These are phyloP conservation scores for Ellobius talpinus DNA, from an alignment of 2,113 vertebrate genomes.

Conservation along the genomic window DNA sequence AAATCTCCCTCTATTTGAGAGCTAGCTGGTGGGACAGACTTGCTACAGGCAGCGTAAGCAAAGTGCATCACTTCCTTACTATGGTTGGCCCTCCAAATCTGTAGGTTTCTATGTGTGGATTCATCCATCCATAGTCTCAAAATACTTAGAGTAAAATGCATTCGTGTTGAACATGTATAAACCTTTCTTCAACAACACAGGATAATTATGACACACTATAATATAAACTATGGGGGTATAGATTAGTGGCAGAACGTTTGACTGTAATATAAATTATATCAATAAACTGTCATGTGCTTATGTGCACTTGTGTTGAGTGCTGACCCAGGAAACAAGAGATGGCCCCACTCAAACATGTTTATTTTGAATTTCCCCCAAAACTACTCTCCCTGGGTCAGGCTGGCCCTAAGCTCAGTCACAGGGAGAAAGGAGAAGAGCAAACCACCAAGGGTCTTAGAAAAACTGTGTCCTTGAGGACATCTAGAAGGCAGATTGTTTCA, in stretches of 20 bases:
- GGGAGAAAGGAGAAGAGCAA: not conserved
- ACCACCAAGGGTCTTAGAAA: not conserved
- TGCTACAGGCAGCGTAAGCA: not conserved
- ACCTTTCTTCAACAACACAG: not conserved
- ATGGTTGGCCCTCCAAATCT: not conserved
- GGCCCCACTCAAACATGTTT: not conserved
- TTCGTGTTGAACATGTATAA: not conserved
- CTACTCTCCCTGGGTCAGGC: not conserved
- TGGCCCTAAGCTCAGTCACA: not conserved
- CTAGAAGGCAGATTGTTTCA: not conserved
- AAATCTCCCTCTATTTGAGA: too few species aligned
- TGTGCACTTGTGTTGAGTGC: not conserved
- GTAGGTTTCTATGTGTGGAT: not conserved
- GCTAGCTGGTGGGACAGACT: too few species aligned
- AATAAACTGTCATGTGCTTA: not conserved
- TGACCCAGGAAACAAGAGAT: not conserved
- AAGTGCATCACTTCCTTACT: not conserved
- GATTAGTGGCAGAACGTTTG: not conserved
- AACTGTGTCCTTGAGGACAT: not conserved
- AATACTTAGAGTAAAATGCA: not conserved
- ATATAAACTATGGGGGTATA: not conserved
- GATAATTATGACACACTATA: not conserved
- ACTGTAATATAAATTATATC: not conserved
- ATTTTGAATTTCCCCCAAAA: not conserved
- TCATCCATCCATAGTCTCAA: not conserved